Evolutionary conservation across 2,113 vertebrate genomes (phyloP).

Genomic region (Carassius auratus): DNA sequence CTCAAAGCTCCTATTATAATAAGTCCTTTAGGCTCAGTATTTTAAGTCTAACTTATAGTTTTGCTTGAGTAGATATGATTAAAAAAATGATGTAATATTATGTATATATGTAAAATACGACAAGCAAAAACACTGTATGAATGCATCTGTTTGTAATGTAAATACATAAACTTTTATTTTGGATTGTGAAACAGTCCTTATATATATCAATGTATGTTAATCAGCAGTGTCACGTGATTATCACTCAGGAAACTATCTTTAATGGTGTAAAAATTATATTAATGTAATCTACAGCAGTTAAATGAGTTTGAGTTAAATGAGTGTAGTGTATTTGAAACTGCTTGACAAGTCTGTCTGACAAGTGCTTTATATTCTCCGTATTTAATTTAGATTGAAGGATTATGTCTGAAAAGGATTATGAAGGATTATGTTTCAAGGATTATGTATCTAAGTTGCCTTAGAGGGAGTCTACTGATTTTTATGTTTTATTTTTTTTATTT

Average conservation of each 20-base stretch:
- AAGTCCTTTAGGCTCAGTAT: not conserved
- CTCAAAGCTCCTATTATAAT: not conserved
- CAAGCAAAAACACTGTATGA: not conserved
- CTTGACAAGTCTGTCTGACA: not conserved
- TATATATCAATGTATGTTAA: not conserved
- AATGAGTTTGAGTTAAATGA: not conserved
- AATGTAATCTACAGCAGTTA: not conserved
- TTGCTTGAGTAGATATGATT: not conserved
- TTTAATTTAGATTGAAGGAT: constrained; percentile 15
- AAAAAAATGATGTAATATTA: not conserved
- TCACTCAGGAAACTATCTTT: constrained; percentile 2
- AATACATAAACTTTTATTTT: not conserved
- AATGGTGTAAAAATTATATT: not conserved
- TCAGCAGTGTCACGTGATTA: not conserved
- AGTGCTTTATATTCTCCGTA: constrained; percentile 14
- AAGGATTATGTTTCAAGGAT: constrained; percentile 11
- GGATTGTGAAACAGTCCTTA: constrained; percentile 24
- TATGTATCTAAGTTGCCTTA: constrained; percentile 16
- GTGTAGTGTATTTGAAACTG: not conserved
- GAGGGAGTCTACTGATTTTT: constrained; percentile 1
- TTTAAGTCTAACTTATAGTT: not conserved
- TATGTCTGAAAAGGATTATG: not conserved
- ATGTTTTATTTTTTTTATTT: constrained; percentile 6
- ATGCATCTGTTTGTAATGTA: constrained; percentile 1
- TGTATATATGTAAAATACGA: not conserved